Base-by-base conservation (phyloP, 2,888 invertebrate species). In the Choristoneura rosaceana region DNA sequence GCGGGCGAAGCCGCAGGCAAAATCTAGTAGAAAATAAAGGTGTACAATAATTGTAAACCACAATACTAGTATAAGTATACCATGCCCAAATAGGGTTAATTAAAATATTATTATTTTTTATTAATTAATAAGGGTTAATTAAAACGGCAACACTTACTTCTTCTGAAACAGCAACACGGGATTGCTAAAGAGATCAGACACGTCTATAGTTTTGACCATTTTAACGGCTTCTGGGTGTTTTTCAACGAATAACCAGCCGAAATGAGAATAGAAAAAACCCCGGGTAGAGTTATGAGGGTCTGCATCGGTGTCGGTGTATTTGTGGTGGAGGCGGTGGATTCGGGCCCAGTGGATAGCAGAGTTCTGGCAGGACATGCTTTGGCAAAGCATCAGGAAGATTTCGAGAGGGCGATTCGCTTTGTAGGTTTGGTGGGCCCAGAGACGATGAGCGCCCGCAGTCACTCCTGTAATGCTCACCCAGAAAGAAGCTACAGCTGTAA, bases 241-340 rank as follows among this genome's bases (percentile, higher is more conserved):
- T 73, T 95, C 94, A 79, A 95, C 95, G 74, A 97, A 81, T 55
- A 97, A 88, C 97, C 97, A 97, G 38, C 97, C 97, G 74, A 97
- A 93, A 84, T 97, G 97, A 2, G 97, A 92, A 86, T 97, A 97
- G 93, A 97, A 97, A 89, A 97, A 96, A 14, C 97, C 97, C 61
- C 96, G 90, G 45, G 81, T 95, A 8, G 96, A 95, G 81, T 96
- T 96, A 52, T 43, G n/a, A n/a, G n/a, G n/a, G n/a, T n/a, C n/a
- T n/a, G n/a, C n/a, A n/a, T n/a, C n/a, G n/a, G n/a, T n/a, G n/a
- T n/a, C n/a, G n/a, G n/a, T n/a, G n/a, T n/a, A n/a, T n/a, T n/a
- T n/a, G n/a, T n/a, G n/a, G n/a, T n/a, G n/a, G n/a, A n/a, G n/a
- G n/a, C n/a, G n/a, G n/a, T n/a, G n/a, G n/a, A n/a, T n/a, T n/a